A percentile compares a stretch with the other conserved stretches of the same genome.
Conservation (phyloP, 2,888 invertebrate genomes). For the Silvanus unidentatus region DNA sequence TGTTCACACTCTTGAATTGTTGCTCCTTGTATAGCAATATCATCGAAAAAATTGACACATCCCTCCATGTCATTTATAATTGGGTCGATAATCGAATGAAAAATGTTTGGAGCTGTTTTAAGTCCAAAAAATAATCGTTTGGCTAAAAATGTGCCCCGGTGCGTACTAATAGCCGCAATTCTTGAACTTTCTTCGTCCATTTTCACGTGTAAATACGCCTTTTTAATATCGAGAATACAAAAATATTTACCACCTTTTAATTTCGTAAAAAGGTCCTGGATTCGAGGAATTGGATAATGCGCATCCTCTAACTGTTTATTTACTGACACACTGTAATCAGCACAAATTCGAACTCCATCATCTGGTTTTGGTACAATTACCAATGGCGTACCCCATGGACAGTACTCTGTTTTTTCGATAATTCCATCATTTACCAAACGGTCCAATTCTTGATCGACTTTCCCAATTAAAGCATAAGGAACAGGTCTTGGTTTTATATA, state of each 20-base stretch:
- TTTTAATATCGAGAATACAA: neutral
- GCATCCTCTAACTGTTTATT: neutral
- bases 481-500: slow-evolving; percentile 10
- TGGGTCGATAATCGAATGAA: slow-evolving; percentile 32
- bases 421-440: neutral
- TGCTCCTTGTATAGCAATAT: slow-evolving; percentile 25
- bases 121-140: slow-evolving; percentile 32
- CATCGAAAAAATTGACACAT: slow-evolving; percentile 32
- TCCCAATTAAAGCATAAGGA: slow-evolving; percentile 7
- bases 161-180: slow-evolving; percentile 21
- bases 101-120: slow-evolving; percentile 26
- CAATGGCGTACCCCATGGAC: slow-evolving; percentile 2
- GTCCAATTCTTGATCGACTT: slow-evolving; percentile 6
- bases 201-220: slow-evolving; percentile 19
- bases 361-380: slow-evolving; percentile 5
- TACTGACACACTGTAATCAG: slow-evolving; percentile 1
- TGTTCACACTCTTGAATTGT: slow-evolving; percentile 11
- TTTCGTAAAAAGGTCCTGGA: neutral
- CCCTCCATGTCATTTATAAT: slow-evolving; percentile 19
- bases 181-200: slow-evolving; percentile 15
- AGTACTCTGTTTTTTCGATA: neutral
- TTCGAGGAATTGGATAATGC: neutral
- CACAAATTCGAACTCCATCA: slow-evolving; percentile 2
- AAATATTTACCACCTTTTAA: neutral
- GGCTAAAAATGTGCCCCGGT: slow-evolving; percentile 29